These are phyloP conservation scores for Circaetus gallicus DNA, from an alignment of 2,113 vertebrate genomes.

Conservation along the genomic window DNA sequence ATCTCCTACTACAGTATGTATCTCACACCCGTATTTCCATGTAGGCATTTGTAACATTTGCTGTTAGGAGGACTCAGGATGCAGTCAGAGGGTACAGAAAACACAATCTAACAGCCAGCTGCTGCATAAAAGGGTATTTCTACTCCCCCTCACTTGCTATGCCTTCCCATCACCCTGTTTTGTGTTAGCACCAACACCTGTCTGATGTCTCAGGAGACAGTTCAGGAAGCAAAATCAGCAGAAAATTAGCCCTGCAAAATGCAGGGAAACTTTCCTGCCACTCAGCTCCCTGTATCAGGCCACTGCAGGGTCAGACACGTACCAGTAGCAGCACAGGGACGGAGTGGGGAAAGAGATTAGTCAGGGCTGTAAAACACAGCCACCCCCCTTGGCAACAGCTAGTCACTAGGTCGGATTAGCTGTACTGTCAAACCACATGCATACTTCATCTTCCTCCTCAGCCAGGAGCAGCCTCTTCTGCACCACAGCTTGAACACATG, in stretches of 20 bases:
- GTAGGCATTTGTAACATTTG: neutral
- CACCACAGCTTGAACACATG: neutral
- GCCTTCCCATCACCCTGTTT: neutral
- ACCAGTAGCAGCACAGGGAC: neutral
- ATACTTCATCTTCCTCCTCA: neutral
- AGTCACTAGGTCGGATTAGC: neutral
- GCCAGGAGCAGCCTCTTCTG: neutral
- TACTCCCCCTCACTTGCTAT: neutral
- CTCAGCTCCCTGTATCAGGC: neutral
- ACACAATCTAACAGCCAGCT: neutral
- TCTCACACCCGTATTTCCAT: neutral
- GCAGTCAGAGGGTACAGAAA: neutral
- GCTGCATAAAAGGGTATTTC: neutral
- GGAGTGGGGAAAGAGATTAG: neutral
- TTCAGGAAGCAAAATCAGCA: neutral
- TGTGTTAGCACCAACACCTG: neutral
- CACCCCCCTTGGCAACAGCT: accelerated
- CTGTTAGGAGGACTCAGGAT: neutral
- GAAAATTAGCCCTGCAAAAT: neutral
- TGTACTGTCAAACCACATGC: neutral
- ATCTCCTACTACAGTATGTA: neutral
- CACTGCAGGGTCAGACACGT: neutral
- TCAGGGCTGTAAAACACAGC: neutral
- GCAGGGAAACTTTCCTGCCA: neutral
- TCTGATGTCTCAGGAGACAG: neutral